Conservation (phyloP, 2,113 vertebrate species). For the Opisthocomus hoazin region DNA sequence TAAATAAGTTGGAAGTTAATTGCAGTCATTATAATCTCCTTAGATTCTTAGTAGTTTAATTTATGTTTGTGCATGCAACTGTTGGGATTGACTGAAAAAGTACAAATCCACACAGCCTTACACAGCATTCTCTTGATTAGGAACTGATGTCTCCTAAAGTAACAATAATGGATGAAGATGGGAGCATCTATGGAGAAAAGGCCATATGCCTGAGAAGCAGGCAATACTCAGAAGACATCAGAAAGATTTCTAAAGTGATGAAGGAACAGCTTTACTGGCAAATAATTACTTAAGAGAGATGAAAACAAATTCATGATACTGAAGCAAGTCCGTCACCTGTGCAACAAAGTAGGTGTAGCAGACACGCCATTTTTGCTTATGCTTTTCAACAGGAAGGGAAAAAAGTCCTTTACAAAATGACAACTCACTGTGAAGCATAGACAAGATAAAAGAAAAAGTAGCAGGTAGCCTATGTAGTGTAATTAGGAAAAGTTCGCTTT, state of each 20-base stretch:
- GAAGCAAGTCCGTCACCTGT: conserved; percentile 6
- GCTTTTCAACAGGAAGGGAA: neutral
- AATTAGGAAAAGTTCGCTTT: neutral
- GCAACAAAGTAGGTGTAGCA: conserved; percentile 5
- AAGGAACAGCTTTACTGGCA: conserved; percentile 26
- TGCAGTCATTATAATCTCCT: conserved; percentile 30
- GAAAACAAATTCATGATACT: conserved; percentile 13
- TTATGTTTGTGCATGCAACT: conserved; percentile 27
- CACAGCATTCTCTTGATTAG: conserved; percentile 17
- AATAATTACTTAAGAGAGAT: conserved; percentile 46
- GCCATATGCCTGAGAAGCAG: conserved; percentile 14
- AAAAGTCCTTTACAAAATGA: neutral
- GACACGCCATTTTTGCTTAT: neutral
- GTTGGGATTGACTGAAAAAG: conserved; percentile 12
- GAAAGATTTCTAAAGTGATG: conserved; percentile 30
- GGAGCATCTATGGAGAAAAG: neutral
- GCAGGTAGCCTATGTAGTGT: neutral
- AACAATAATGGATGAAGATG: conserved; percentile 41
- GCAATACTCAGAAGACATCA: conserved; percentile 2
- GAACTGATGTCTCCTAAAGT: neutral
- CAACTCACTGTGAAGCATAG: neutral
- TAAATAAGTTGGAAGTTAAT: conserved; percentile 34
- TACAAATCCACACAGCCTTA: neutral
- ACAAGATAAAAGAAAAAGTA: neutral
- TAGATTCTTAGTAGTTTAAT: conserved; percentile 47